These are phyloP conservation scores for Pinna nobilis DNA, from an alignment of 1,140 invertebrate species.

Conservation along the genomic window DNA sequence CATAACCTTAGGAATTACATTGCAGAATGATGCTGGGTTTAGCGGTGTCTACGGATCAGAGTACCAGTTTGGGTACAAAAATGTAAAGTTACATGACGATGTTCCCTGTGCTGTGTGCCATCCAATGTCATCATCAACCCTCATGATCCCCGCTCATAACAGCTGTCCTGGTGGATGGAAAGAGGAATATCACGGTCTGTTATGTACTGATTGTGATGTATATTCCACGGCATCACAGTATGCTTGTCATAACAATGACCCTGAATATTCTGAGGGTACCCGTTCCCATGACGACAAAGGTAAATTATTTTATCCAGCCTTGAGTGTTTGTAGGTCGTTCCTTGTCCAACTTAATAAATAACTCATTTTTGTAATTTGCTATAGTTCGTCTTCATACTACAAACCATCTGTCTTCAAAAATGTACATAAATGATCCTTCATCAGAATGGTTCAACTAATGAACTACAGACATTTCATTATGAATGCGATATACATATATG, in stretches of 20 bases:
- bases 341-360: conserved; percentile 7
- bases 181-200: background rate
- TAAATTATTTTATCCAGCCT: conserved; percentile 1
- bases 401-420: too few relatives aligned
- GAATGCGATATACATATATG: too few relatives aligned
- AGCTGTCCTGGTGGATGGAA: background rate
- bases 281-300: background rate
- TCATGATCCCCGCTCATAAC: conserved; percentile 14
- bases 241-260: conserved; percentile 19
- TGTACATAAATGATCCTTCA: too few relatives aligned
- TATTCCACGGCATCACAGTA: conserved; percentile 1
- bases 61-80: conserved; percentile 6
- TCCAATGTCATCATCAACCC: background rate
- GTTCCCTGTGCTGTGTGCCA: conserved; percentile 33
- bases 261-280: background rate
- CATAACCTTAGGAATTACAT: background rate
- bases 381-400: too few relatives aligned
- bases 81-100: conserved; percentile 10
- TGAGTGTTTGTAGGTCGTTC: conserved; percentile 13
- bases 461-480: too few relatives aligned
- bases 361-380: too few relatives aligned
- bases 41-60: conserved; percentile 27
- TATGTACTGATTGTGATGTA: background rate
- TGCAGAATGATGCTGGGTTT: background rate
- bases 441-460: too few relatives aligned